These are phyloP conservation scores for Acanthochromis polyacanthus DNA, from an alignment of 2,113 vertebrate species.

Conservation along the genomic window DNA sequence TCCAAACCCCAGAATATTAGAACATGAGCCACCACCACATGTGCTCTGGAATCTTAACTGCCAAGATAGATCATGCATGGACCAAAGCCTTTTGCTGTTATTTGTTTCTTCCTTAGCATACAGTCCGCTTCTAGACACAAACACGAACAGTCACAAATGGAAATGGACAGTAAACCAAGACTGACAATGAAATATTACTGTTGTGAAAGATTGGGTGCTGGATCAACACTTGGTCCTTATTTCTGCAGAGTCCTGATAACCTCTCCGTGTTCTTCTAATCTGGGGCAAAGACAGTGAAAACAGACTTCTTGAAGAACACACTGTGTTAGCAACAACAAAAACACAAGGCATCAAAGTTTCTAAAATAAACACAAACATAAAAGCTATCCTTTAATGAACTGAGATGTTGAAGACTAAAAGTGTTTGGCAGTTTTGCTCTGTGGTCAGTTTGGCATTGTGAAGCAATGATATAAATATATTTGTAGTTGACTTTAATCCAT, in stretches of 20 bases:
- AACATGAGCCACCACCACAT: slow-evolving; percentile 4
- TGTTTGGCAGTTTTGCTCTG: slow-evolving; percentile 29
- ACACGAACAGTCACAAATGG: slow-evolving; percentile 20
- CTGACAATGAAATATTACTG: slow-evolving; percentile 6
- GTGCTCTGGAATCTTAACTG: slow-evolving; percentile 60
- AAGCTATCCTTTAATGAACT: slow-evolving; percentile 2
- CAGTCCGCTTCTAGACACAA: slow-evolving; percentile 30
- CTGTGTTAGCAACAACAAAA: slow-evolving; percentile 4
- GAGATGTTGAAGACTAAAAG: slow-evolving; percentile 1
- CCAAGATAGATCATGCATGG: slow-evolving; percentile 88
- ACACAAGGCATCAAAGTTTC: slow-evolving; percentile 1
- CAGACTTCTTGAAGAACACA: slow-evolving; percentile 17
- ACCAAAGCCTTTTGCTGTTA: slow-evolving; percentile 87
- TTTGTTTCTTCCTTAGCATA: slow-evolving; percentile 52
- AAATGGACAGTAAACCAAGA: slow-evolving; percentile 1
- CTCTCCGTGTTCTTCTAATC: slow-evolving; percentile 16
- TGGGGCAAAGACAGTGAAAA: slow-evolving; percentile 4
- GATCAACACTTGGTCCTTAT: neutral
- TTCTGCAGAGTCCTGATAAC: slow-evolving; percentile 23
- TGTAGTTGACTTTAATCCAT: slow-evolving; percentile 4
- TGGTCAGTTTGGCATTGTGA: neutral
- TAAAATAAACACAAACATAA: slow-evolving; percentile 5
- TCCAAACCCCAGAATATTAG: slow-evolving; percentile 18
- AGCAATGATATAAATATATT: neutral
- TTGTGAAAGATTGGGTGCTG: neutral